These are phyloP conservation scores for Agriopis aurantiaria DNA, from an alignment of 2,888 invertebrate genomes.

Conservation along the genomic window DNA sequence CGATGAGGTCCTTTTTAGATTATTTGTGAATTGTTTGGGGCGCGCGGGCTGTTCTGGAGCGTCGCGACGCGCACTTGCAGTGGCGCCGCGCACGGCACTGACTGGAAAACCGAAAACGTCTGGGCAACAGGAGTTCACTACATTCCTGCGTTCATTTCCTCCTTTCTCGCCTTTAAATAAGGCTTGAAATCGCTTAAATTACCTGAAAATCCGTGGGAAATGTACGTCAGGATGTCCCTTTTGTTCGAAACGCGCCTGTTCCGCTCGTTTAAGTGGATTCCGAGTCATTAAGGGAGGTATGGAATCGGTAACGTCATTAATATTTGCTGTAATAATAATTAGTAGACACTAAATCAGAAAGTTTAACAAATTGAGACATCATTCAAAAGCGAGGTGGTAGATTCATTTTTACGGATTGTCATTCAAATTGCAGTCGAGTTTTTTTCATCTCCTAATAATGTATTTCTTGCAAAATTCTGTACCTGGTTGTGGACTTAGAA, in stretches of 20 bases:
- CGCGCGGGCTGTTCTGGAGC: constrained; percentile 66
- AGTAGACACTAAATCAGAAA: constrained; percentile 13
- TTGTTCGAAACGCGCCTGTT: constrained; percentile 75
- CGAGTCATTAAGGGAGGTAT: constrained; percentile 65
- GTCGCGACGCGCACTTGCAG: constrained; percentile 77
- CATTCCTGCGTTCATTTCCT: constrained; percentile 36
- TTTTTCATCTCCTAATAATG: no score
- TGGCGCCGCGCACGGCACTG: constrained; percentile 84
- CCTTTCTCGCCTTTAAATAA: constrained; percentile 52
- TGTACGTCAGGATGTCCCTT: constrained; percentile 76
- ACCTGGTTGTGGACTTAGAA: not conserved
- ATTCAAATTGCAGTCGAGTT: not conserved
- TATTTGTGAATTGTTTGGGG: constrained; percentile 52
- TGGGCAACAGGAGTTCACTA: constrained; percentile 65
- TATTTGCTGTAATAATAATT: constrained; percentile 19
- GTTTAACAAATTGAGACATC: constrained; percentile 7
- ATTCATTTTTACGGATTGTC: not conserved
- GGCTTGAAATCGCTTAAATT: constrained; percentile 43
- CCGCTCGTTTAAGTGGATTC: constrained; percentile 71
- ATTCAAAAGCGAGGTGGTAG: not conserved
- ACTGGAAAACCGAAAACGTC: constrained; percentile 59
- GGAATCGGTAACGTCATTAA: constrained; percentile 38
- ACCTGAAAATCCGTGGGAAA: constrained; percentile 49
- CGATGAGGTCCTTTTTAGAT: constrained; percentile 44
- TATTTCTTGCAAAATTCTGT: no score